Evolutionary conservation across 2,888 invertebrate species (phyloP), one percentile per base, ranked within the genome.

Genomic region (Labia minor): DNA sequence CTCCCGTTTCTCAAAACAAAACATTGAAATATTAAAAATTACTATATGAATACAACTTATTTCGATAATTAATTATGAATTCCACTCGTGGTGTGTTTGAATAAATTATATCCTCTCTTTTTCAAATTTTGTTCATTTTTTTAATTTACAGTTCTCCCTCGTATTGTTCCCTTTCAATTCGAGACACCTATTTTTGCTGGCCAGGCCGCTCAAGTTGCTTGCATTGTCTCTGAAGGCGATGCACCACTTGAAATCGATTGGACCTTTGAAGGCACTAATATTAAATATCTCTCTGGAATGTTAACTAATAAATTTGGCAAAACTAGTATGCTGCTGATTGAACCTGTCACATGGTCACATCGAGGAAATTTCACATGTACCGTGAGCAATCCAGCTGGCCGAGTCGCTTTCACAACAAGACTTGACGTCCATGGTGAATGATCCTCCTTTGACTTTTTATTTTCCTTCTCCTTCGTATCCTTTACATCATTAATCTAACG

Each of bases 391-490:
- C 78, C 79, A 72, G 86, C 85, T 72, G 86, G 86, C 73, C 81
- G 82, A 72, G 80, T 79, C 70, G 81, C 83, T 73, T 82, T 82
- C 74, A 82, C 81, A 70, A 82, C 85, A 67, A 81, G 81, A 62
- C 81, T 87, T 74, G 80, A 83, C 76, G 85, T 87, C 73, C 86
- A 86, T 76, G 86, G 86, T 86, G 83, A 79, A 80, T 81, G 61
- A 49, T 49, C 6, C 49, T 3, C 49, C 49, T n/a, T 10, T 49
- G 49, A 3, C 49, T 49, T 49, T 49, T 49, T 19, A 61, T 19
- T 63, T 37, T 1, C 37, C 33, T 65, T 26, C 19, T 61, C 61
- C 21, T 66, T 66, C 20, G n/a, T 19, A 20, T 49, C 49, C 49
- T n/a, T 33, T 67, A 26, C 49, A 10, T 49, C 49, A 49, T 2